Conservation (phyloP, 2,113 vertebrate genomes). For the Acrocephalus kingi region DNA sequence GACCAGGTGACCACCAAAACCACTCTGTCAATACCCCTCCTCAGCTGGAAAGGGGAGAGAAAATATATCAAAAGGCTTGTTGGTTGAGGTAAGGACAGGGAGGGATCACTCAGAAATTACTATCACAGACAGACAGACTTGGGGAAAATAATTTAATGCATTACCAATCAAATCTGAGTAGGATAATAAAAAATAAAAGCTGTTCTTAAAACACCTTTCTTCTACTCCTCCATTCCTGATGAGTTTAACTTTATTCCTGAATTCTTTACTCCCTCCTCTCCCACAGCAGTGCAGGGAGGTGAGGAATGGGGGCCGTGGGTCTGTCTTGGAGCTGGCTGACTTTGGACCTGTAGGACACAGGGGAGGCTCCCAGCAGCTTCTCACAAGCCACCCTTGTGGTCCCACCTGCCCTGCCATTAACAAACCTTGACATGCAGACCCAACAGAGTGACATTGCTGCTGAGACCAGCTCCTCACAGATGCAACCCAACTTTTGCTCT, state of each 20-base stretch:
- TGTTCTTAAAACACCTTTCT: not conserved
- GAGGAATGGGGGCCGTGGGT: rapidly evolving
- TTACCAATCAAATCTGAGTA: not conserved
- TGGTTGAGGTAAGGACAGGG: rapidly evolving
- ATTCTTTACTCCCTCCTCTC: not conserved
- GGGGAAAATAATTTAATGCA: not conserved
- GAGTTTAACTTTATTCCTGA: not conserved
- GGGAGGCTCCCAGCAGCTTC: not conserved
- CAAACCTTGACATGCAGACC: not conserved
- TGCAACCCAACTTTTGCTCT: not conserved
- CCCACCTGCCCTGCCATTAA: no score
- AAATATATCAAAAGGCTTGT: rapidly evolving
- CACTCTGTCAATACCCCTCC: rapidly evolving
- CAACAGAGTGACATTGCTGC: not conserved
- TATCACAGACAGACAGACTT: not conserved
- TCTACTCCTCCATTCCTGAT: not conserved
- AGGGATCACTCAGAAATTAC: not conserved
- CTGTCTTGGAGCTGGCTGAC: not conserved
- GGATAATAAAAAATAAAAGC: not conserved
- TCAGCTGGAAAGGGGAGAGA: not conserved
- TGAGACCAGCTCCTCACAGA: not conserved
- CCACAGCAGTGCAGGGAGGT: rapidly evolving
- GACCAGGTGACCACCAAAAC: not conserved
- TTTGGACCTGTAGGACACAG: not conserved
- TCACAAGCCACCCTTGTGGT: not conserved